phyloP scores from a whole-genome alignment of 2,888 invertebrate genomes.

The Melieria omissa region DNA sequence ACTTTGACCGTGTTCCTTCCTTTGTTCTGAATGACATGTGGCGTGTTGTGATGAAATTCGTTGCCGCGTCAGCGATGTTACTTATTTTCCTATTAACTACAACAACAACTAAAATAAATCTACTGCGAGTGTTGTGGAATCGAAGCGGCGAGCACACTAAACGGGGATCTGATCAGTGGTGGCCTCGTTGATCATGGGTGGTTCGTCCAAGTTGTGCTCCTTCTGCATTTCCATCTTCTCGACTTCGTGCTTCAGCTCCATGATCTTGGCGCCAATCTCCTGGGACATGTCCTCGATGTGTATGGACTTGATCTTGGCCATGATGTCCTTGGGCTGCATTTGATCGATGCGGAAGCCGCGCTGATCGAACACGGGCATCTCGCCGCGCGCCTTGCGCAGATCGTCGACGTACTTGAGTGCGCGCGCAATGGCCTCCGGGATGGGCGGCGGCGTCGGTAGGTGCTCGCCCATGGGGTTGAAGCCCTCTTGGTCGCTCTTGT shows the following conservation, averaged over 20 bases:
- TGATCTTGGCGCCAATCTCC: conserved; percentile 53
- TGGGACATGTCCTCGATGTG: conserved; percentile 53
- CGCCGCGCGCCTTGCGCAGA: conserved; percentile 62
- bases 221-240: conserved; percentile 47
- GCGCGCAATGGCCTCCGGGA: conserved; percentile 77
- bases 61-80: too few relatives aligned
- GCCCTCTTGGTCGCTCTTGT: conserved; percentile 71
- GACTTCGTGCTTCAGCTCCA: conserved; percentile 55
- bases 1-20: too few relatives aligned
- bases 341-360: conserved; percentile 62
- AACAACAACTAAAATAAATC: too few relatives aligned
- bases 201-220: conserved; percentile 5
- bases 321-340: conserved; percentile 58
- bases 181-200: neutral
- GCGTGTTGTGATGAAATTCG: too few relatives aligned
- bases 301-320: conserved; percentile 55
- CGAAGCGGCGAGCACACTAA: too few relatives aligned
- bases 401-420: conserved; percentile 76
- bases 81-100: too few relatives aligned
- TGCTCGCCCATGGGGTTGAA: conserved; percentile 72
- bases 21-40: too few relatives aligned
- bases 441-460: conserved; percentile 79
- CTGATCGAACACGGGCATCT: conserved; percentile 57
- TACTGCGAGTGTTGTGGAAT: too few relatives aligned
- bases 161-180: neutral